Percentiles rank a stretch among this genome's conserved stretches.
Evolutionary conservation across 2,797 vertebrate species (phyloP).

Genomic region (Artibeus lituratus): DNA sequence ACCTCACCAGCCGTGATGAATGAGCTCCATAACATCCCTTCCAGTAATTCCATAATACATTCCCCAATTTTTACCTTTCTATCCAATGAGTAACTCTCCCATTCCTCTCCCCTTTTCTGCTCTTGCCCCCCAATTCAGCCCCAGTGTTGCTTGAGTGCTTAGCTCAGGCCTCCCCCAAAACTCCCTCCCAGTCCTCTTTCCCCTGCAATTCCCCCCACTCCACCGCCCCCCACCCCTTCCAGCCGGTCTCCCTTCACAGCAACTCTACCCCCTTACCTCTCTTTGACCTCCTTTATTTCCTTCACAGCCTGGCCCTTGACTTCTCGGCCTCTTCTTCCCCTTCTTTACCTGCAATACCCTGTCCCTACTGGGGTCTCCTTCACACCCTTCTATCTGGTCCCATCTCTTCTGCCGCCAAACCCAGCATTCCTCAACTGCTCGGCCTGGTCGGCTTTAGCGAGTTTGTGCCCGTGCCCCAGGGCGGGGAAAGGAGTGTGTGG

Average conservation of each 20-base stretch:
- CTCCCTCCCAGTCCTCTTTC: neutral
- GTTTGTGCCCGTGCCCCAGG: constrained; percentile 51
- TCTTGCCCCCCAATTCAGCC: neutral
- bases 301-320: constrained; percentile 52
- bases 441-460: constrained; percentile 54
- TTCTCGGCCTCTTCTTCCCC: constrained; percentile 34
- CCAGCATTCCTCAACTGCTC: constrained; percentile 46
- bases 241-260: neutral
- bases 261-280: constrained; percentile 50
- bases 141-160: neutral
- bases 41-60: neutral
- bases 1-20: constrained; percentile 35
- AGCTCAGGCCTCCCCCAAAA: neutral
- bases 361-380: neutral
- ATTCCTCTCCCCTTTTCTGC: neutral
- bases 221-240: neutral
- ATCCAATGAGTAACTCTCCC: neutral
- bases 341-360: constrained; percentile 41
- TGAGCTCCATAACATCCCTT: neutral
- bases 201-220: neutral
- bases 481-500: constrained; percentile 20
- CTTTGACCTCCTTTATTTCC: constrained; percentile 56
- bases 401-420: constrained; percentile 36
- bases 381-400: constrained; percentile 18
- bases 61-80: neutral